Percentiles rank a stretch among this genome's conserved stretches.
Evolutionary conservation across 2,888 invertebrate genomes (phyloP).

Genomic region (Drosophila phalerata): DNA sequence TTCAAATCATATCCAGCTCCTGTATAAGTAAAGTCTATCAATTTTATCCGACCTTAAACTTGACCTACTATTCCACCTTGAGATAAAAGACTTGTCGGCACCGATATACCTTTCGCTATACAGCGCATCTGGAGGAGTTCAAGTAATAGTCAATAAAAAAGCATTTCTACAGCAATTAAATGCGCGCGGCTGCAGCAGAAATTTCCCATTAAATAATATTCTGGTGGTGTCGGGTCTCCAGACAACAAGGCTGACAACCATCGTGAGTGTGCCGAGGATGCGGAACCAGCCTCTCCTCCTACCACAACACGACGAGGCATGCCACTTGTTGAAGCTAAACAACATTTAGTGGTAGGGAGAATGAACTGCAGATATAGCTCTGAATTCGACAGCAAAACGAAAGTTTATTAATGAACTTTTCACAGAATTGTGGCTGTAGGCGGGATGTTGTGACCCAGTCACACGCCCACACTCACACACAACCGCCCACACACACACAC

Average conservation of each 20-base stretch:
- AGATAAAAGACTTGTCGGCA: background rate
- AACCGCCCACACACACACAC: conserved; percentile 14
- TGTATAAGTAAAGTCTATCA: background rate
- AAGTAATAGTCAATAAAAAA: conserved; percentile 78
- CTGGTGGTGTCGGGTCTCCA: conserved; percentile 69
- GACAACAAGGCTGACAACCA: conserved; percentile 48
- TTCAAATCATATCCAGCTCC: background rate
- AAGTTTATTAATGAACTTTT: conserved; percentile 81
- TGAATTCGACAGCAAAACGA: conserved; percentile 76
- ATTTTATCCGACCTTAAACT: background rate
- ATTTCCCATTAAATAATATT: conserved; percentile 72
- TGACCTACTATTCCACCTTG: background rate
- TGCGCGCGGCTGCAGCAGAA: conserved; percentile 65
- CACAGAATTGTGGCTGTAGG: conserved; percentile 42
- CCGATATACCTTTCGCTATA: background rate
- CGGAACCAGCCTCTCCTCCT: conserved; percentile 8
- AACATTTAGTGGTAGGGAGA: conserved; percentile 32
- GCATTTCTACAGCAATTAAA: conserved; percentile 75
- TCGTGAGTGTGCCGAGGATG: conserved; percentile 22
- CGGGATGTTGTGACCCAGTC: conserved; percentile 52
- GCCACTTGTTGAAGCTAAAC: conserved; percentile 75
- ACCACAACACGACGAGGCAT: conserved; percentile 32
- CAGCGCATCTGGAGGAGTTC: conserved; percentile 57
- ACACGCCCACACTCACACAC: conserved; percentile 26
- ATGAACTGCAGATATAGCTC: conserved; percentile 31